Conservation (phyloP, 2,113 vertebrate species). For the Rhynchomys soricoides region DNA sequence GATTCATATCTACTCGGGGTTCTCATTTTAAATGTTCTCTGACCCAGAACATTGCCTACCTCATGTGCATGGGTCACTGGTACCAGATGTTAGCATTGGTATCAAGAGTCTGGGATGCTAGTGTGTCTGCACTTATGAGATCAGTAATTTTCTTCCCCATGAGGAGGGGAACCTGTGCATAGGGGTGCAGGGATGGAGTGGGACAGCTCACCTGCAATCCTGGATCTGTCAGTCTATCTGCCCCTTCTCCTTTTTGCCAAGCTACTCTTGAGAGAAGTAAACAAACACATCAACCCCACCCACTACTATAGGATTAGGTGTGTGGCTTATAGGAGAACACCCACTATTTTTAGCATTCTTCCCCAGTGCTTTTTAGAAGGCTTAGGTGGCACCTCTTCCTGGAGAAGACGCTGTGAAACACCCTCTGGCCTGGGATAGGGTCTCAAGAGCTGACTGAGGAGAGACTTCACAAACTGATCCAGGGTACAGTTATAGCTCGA, state of each 20-base stretch:
- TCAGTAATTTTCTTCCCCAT: not conserved
- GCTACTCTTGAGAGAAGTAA: not conserved
- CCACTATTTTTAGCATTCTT: not conserved
- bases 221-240: no score
- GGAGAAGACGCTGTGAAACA: not conserved
- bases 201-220: not conserved
- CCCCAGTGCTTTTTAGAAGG: not conserved
- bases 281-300: not conserved
- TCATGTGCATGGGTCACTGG: accelerated
- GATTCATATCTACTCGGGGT: not conserved
- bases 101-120: not conserved
- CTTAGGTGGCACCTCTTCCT: not conserved
- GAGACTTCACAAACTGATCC: not conserved
- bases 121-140: not conserved
- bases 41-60: not conserved
- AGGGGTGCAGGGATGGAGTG: not conserved
- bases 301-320: not conserved
- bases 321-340: not conserved
- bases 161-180: not conserved
- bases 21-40: not conserved
- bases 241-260: not conserved
- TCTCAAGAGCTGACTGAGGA: not conserved
- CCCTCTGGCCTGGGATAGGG: not conserved
- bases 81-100: not conserved
- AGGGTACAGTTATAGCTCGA: not conserved